Evolutionary conservation across 2,888 invertebrate genomes (phyloP), one percentile per base, ranked within the genome.

Genomic region (Parascotia fuliginaria): DNA sequence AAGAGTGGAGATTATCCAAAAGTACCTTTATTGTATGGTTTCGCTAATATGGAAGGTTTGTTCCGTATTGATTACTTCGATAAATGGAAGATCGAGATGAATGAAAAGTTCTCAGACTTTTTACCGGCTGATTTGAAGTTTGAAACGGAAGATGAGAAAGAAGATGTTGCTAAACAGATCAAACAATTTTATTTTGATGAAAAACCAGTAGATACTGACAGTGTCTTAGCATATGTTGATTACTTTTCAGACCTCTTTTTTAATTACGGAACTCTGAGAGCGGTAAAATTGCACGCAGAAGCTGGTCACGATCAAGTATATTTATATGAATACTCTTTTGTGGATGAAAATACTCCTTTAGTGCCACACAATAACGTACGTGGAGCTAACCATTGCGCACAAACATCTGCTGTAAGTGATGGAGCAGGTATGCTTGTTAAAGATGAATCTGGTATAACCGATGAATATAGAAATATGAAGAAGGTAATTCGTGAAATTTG

Each of bases 41-140:
- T 83, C 55, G 46, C 77, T 4, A 68, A 76, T 14, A 81, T 79
- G 82, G 83, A 84, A 63, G 83, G 83, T 1, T 49, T 77, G 11
- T n/a, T 78, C 0, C 64, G 79, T 5, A 15, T 77, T 11, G 24
- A 34, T 1, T 24, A 57, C 0, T 84, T 81, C 45, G 67, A 78
- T 0, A 0, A 15, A 0, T 80, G 78, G 78, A 76, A 70, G 51
- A 5, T 56, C 2, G 56, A 34, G 44, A 85, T 87, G 81, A 80
- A 81, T 65, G 55, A 71, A 11, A 76, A 73, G 0, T 84, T 86
- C 66, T 69, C 79, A 0, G 75, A 84, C 12, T 86, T 83, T 40
- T 27, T 87, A 15, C 84, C 86, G 1, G 65, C 52, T 11, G 79
- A 86, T 42, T 56, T 87, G 3, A 43, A 69, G 27, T 81, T 81